Evolutionary conservation across 2,888 invertebrate genomes (phyloP), one percentile per base, ranked within the genome.

Genomic region (Lasioglossum calceatum): DNA sequence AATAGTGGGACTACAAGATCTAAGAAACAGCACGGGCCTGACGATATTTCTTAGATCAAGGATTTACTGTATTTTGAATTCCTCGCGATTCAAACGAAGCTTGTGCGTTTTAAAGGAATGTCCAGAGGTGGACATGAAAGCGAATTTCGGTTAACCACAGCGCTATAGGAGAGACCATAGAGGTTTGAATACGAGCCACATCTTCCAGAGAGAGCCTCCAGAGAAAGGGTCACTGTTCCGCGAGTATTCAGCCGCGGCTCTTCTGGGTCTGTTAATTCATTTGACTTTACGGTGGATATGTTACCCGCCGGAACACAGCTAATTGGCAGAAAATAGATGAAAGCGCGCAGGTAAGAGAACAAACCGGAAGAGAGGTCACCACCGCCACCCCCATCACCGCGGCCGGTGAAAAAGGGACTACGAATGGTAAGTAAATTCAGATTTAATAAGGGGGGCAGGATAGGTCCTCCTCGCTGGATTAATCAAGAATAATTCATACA

Each of bases 311-410:
- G 12, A 77, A 77, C 4, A 64, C 19, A 32, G 27, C 32, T 77
- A 77, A 77, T 77, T 77, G 44, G 64, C 32, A 16, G 27, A 77
- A 44, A 19, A 39, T 5, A 42, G 42, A 42, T 14, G 70, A 71
- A 71, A 71, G 42, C 42, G 39, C 19, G 39, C n/a, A 42, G 70
- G 70, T 42, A 71, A 71, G 42, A 71, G 39, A 44, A n/a, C n/a
- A 3, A 19, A 64, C 23, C 44, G 27, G 27, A 32, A 39, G 76
- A 61, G 44, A 27, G 19, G 58, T 19, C n/a, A 8, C 58, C 54
- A 36, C 50, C 64, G 2, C 50, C 47, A 23, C 50, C 19, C 8
- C 19, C 8, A 10, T 10, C 54, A 23, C 10, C 54, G 8, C 0
- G 3, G n/a, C n/a, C 39, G 16, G 19, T 19, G 27, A 8, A 61